A percentile compares a stretch with the other conserved stretches of the same genome.
Evolutionary conservation across 2,888 invertebrate species (phyloP).

Genomic region (Leuctra nigra): DNA sequence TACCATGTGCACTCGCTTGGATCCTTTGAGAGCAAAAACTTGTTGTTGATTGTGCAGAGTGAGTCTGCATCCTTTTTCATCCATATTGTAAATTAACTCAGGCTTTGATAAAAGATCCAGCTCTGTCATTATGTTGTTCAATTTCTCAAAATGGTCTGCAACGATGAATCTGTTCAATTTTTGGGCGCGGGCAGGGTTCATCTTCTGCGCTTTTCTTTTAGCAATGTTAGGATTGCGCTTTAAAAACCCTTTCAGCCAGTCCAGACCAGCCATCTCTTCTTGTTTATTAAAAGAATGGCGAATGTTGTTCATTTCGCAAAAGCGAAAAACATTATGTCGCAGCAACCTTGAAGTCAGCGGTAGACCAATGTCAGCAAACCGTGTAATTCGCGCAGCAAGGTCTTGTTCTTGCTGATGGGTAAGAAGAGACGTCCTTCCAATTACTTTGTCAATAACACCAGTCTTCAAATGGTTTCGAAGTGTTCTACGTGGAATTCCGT

Average conservation of each 20-base stretch:
- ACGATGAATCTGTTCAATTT: conserved; percentile 33
- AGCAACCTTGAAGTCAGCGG: not conserved
- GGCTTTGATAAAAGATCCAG: conserved; percentile 30
- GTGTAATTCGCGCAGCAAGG: not conserved
- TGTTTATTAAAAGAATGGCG: not conserved
- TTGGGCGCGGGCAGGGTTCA: conserved; percentile 34
- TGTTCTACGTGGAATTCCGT: conserved; percentile 10
- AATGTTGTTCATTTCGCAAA: not conserved
- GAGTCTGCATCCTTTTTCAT: conserved; percentile 22
- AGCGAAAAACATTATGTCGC: not conserved
- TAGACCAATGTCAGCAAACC: conserved; percentile 8
- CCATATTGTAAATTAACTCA: conserved; percentile 33
- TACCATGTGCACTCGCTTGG: conserved; percentile 18
- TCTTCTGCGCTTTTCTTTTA: conserved; percentile 31
- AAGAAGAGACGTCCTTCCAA: conserved; percentile 7
- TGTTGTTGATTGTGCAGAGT: conserved; percentile 21
- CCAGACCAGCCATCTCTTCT: not conserved
- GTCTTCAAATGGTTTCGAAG: conserved; percentile 10
- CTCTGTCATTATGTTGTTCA: conserved; percentile 29
- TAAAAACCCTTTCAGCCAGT: conserved; percentile 28
- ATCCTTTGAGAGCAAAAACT: conserved; percentile 21
- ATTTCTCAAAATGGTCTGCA: conserved; percentile 31
- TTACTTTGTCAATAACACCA: not conserved
- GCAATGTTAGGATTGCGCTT: conserved; percentile 30
- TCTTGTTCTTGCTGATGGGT: not conserved